A percentile compares a stretch with the other conserved stretches of the same genome.
phyloP scores from a whole-genome alignment of 2,888 invertebrate species.

The Ditula angustiorana region DNA sequence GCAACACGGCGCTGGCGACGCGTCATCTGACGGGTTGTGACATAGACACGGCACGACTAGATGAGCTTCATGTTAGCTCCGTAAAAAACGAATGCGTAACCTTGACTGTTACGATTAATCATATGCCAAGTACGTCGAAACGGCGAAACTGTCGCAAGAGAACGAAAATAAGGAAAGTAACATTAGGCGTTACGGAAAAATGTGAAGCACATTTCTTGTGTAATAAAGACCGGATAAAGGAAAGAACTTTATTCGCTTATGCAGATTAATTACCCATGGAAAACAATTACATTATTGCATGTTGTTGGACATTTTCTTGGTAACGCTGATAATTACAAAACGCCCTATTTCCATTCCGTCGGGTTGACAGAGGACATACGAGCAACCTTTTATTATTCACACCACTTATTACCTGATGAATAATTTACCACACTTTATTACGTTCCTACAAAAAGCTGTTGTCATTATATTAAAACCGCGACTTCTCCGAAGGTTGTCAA shows the following conservation, averaged over 20 bases:
- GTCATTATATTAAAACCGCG: conserved; percentile 27
- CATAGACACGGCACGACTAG: conserved; percentile 15
- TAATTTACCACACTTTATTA: conserved; percentile 35
- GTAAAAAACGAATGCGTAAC: conserved; percentile 23
- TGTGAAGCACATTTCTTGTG: neutral
- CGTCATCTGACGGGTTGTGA: conserved; percentile 65
- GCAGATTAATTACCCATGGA: neutral
- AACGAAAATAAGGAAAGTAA: neutral
- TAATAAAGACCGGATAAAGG: neutral
- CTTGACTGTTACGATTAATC: conserved; percentile 18
- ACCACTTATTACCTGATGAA: conserved; percentile 24
- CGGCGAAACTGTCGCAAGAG: neutral
- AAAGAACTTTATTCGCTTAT: neutral
- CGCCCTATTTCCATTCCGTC: conserved; percentile 7
- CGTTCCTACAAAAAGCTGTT: conserved; percentile 17
- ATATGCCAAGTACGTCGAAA: neutral
- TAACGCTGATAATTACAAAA: neutral
- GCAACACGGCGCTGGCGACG: conserved; percentile 60
- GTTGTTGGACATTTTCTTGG: neutral
- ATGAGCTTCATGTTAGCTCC: conserved; percentile 1
- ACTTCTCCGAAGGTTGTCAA: conserved; percentile 56
- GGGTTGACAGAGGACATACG: conserved; percentile 14
- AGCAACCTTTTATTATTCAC: conserved; percentile 18
- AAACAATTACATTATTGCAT: conserved; percentile 1
- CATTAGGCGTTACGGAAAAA: neutral